Evolutionary conservation across 2,113 vertebrate genomes (phyloP).

Genomic region (Phodopus roborovskii): DNA sequence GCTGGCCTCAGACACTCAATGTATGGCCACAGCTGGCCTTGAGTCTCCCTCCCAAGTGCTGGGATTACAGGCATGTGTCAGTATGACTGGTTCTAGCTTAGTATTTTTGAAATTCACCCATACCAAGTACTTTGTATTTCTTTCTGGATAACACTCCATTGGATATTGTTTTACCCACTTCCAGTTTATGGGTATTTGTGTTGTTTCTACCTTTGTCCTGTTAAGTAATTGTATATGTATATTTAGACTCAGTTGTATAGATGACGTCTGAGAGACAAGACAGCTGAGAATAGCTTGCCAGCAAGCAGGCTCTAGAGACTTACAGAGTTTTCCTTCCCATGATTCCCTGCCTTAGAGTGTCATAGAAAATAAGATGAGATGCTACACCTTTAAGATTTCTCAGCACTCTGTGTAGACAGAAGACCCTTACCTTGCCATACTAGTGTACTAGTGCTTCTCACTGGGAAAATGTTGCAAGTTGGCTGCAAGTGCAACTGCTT

Average conservation of each 20-base stretch:
- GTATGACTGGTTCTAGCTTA: not conserved
- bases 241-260: slow-evolving; percentile 47
- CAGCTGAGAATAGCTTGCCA: not conserved
- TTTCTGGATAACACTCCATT: not conserved
- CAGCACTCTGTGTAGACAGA: not conserved
- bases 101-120: slow-evolving; percentile 8
- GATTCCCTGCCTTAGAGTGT: not conserved
- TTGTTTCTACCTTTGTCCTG: slow-evolving; percentile 41
- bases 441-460: slow-evolving; percentile 24
- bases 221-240: slow-evolving; percentile 44
- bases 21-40: not conserved
- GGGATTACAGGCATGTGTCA: not conserved
- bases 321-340: slow-evolving; percentile 14
- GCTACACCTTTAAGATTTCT: not conserved
- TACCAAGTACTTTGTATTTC: not conserved
- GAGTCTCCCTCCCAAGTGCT: not conserved
- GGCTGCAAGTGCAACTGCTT: slow-evolving; percentile 12
- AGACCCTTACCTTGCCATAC: not conserved
- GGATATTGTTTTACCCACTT: slow-evolving; percentile 22
- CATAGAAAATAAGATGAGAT: not conserved
- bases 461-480: slow-evolving; percentile 34
- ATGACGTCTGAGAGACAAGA: not conserved
- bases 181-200: slow-evolving; percentile 44
- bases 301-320: not conserved
- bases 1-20: not conserved